Evolutionary conservation across 2,888 invertebrate genomes (phyloP).

Genomic region (Agapetus fuscipes): DNA sequence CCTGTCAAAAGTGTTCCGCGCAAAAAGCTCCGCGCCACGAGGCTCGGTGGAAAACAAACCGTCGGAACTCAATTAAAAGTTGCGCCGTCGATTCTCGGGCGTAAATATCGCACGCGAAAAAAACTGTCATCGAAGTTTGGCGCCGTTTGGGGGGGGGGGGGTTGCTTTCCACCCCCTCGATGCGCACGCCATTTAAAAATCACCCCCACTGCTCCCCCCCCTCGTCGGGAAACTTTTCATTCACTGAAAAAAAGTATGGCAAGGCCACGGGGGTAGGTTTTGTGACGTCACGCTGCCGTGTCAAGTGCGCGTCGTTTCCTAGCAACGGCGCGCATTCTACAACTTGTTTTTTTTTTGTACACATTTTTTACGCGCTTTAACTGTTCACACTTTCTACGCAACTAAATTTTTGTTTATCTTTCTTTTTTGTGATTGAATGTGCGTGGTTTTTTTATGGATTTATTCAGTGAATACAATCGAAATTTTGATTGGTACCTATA

Average conservation of each 20-base stretch:
- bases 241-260: conserved; percentile 51
- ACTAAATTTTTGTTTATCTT: no score
- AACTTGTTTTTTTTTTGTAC: not conserved
- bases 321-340: conserved; percentile 31
- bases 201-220: conserved; percentile 28
- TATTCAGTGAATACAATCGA: no score
- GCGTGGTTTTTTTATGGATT: no score
- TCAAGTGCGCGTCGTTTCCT: conserved; percentile 42
- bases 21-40: conserved; percentile 1
- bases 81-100: conserved; percentile 7
- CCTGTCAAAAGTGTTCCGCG: no score
- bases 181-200: conserved; percentile 35
- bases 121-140: conserved; percentile 17
- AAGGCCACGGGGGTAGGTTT: conserved; percentile 34
- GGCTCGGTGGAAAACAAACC: conserved; percentile 4
- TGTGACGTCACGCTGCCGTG: conserved; percentile 42
- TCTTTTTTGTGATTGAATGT: no score
- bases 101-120: conserved; percentile 16
- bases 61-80: conserved; percentile 18
- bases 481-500: no score
- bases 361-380: not conserved
- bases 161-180: conserved; percentile 10
- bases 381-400: no score
- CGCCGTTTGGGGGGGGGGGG: conserved; percentile 13
- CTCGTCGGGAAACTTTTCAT: conserved; percentile 50